Evolutionary conservation across 2,888 invertebrate genomes (phyloP).

Genomic region (Calliscelio sp.): DNA sequence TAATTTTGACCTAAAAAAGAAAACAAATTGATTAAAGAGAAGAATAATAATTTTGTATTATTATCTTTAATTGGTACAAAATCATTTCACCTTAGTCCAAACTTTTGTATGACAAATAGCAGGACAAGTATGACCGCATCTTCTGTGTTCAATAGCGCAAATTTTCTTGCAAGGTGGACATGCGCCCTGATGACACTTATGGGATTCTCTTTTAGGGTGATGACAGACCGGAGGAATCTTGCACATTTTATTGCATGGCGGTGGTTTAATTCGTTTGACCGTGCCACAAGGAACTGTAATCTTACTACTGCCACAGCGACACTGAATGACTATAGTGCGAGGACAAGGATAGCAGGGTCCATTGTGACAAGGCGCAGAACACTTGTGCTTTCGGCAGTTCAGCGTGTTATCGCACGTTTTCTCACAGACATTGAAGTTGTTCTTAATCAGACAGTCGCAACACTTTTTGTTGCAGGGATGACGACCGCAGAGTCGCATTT

Average conservation of each 20-base stretch:
- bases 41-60: too few relatives aligned
- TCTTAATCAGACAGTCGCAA: slow-evolving; percentile 82
- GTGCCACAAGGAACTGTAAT: slow-evolving; percentile 95
- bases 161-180: slow-evolving; percentile 94
- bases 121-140: slow-evolving; percentile 90
- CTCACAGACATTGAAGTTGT: slow-evolving; percentile 89
- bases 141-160: slow-evolving; percentile 88
- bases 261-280: slow-evolving; percentile 91
- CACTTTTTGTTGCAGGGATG: slow-evolving; percentile 93
- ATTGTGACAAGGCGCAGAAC: slow-evolving; percentile 92
- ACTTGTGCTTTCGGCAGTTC: slow-evolving; percentile 95
- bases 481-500: slow-evolving; percentile 92
- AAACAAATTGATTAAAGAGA: too few relatives aligned
- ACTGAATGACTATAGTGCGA: slow-evolving; percentile 89
- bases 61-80: not conserved
- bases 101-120: slow-evolving; percentile 92
- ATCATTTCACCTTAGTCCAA: slow-evolving; percentile 87
- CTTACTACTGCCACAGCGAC: slow-evolving; percentile 93
- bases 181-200: slow-evolving; percentile 93
- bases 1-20: slow-evolving; percentile 84
- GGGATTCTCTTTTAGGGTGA: slow-evolving; percentile 90
- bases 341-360: slow-evolving; percentile 95
- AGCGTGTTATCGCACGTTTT: slow-evolving; percentile 93
- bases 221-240: slow-evolving; percentile 94
- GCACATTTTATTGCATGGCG: slow-evolving; percentile 92